Conservation (phyloP, 2,888 invertebrate genomes). For the Eupithecia inturbata region DNA sequence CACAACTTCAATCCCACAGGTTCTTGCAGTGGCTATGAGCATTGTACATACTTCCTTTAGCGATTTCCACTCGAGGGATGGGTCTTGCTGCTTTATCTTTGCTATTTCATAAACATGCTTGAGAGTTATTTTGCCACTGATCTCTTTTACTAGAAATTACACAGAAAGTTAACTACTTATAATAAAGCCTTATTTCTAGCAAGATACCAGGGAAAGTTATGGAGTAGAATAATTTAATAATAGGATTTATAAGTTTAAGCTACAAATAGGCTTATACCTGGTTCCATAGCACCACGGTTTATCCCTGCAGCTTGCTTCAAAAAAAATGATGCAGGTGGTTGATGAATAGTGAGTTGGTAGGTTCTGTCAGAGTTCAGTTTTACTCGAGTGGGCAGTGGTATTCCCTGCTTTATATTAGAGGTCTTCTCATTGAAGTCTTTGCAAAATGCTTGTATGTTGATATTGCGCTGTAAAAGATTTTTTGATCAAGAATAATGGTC, state of each 20-base stretch:
- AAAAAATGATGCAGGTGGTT: conserved; percentile 95
- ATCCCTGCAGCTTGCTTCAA: conserved; percentile 98
- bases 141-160: conserved; percentile 86
- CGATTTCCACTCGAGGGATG: conserved; percentile 85
- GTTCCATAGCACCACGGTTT: conserved; percentile 90
- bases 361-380: conserved; percentile 93
- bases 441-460: conserved; percentile 98
- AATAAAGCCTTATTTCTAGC: neutral
- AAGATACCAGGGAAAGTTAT: neutral
- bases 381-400: conserved; percentile 93
- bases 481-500: neutral
- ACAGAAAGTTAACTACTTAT: conserved; percentile 50
- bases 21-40: conserved; percentile 90
- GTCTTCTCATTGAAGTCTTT: conserved; percentile 99
- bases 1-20: conserved; percentile 94
- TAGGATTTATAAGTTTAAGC: neutral
- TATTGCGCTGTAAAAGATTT: conserved; percentile 88
- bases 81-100: conserved; percentile 95
- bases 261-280: conserved; percentile 55
- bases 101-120: conserved; percentile 99
- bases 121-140: conserved; percentile 94
- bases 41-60: conserved; percentile 90
- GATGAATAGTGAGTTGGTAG: conserved; percentile 91
- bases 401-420: conserved; percentile 93
- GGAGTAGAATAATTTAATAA: neutral